phyloP scores from a whole-genome alignment of 2,888 invertebrate species.

The Campoletis raptor region DNA sequence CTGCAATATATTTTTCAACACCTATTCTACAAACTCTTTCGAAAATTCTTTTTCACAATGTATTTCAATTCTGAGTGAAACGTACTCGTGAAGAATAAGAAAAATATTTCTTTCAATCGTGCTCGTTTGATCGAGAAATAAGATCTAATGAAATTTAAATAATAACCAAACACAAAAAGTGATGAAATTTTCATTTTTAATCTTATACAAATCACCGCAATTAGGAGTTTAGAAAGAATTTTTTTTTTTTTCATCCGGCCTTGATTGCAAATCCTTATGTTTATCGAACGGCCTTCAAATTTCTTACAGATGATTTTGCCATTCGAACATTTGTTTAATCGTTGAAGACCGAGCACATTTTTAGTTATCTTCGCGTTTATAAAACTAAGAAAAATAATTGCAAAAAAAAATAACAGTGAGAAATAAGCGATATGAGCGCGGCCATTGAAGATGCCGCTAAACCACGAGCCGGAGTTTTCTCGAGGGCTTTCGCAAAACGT shows the following conservation, averaged over 20 bases:
- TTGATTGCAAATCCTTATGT: not conserved
- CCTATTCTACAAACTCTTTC: not conserved
- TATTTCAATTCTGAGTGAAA: not conserved
- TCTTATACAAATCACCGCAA: not conserved
- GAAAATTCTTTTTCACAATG: conserved; percentile 1
- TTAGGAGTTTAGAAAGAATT: not conserved
- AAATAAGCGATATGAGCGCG: conserved; percentile 76
- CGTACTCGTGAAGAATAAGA: not conserved
- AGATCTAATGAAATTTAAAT: not conserved
- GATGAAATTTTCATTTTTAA: not conserved
- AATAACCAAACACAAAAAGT: not conserved
- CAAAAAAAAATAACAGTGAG: conserved; percentile 23
- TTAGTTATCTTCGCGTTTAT: not conserved
- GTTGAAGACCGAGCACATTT: conserved; percentile 46
- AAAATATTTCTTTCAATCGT: not conserved
- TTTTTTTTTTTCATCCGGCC: too few relatives aligned
- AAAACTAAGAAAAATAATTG: conserved; percentile 18
- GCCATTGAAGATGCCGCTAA: conserved; percentile 80
- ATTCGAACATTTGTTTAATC: conserved; percentile 33
- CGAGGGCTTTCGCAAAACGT: conserved; percentile 81
- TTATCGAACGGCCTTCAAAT: not conserved
- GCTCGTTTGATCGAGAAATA: not conserved
- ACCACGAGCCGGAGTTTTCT: conserved; percentile 79
- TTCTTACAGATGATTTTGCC: conserved; percentile 68
- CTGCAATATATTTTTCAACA: conserved; percentile 47